Conservation (phyloP, 2,888 invertebrate species). For the Cryptocephalus primarius region DNA sequence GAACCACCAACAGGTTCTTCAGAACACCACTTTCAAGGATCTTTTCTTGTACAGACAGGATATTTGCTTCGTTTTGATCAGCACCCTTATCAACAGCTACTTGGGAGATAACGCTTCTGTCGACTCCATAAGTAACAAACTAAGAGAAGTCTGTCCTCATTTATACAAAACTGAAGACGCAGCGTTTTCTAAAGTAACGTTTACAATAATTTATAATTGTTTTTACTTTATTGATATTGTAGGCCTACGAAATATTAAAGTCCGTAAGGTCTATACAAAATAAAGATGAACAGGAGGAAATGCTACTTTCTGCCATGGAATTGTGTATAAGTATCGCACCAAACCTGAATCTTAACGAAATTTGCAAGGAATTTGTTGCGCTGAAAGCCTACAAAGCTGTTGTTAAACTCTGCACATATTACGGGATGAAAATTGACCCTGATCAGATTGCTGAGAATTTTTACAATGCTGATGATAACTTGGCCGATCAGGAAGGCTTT, state of each 20-base stretch:
- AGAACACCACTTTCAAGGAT: conserved; percentile 59
- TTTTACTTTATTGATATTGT: conserved; percentile 3
- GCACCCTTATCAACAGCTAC: conserved; percentile 81
- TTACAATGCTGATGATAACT: conserved; percentile 73
- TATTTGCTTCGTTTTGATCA: conserved; percentile 64
- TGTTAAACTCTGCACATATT: conserved; percentile 74
- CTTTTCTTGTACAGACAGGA: conserved; percentile 70
- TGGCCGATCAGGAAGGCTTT: conserved; percentile 70
- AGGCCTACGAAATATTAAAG: conserved; percentile 83
- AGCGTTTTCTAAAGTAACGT: conserved; percentile 76
- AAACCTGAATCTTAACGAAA: conserved; percentile 70
- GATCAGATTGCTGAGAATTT: conserved; percentile 79
- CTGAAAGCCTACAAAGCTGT: conserved; percentile 80
- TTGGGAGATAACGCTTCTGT: conserved; percentile 92
- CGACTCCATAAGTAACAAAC: conserved; percentile 75
- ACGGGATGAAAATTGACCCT: conserved; percentile 81
- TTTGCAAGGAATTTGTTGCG: conserved; percentile 74
- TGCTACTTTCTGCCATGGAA: conserved; percentile 67
- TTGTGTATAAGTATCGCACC: conserved; percentile 84
- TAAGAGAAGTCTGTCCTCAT: conserved; percentile 86
- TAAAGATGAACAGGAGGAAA: conserved; percentile 63
- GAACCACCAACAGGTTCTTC: conserved; percentile 51
- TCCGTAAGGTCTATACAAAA: conserved; percentile 66
- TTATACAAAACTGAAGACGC: conserved; percentile 93
- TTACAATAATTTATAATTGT: neutral